Evolutionary conservation across 2,113 vertebrate genomes (phyloP).

Genomic region (Eretmochelys imbricata): DNA sequence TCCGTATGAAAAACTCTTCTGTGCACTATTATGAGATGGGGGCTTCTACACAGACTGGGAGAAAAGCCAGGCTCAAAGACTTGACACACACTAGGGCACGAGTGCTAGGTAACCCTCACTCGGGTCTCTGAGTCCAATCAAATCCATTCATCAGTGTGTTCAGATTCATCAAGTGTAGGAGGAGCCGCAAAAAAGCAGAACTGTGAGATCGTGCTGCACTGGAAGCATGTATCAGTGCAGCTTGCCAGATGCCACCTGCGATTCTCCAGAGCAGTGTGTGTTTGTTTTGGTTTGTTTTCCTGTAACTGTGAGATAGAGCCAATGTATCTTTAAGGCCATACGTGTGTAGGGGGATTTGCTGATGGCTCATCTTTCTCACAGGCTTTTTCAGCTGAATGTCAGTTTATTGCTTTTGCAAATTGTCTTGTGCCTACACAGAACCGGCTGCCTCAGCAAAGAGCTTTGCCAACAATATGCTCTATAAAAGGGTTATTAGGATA

Average conservation of each 20-base stretch:
- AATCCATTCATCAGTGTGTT: not conserved
- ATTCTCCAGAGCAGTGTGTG: fast-evolving
- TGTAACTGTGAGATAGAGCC: slow-evolving; percentile 21
- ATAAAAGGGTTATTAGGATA: slow-evolving; percentile 76
- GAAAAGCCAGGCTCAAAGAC: not conserved
- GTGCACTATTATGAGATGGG: not conserved
- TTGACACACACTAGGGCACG: not conserved
- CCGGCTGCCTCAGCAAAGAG: slow-evolving; percentile 75
- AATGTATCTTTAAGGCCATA: slow-evolving; percentile 65
- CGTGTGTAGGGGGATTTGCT: slow-evolving; percentile 71
- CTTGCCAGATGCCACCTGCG: fast-evolving
- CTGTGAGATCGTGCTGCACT: fast-evolving
- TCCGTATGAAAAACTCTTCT: not conserved
- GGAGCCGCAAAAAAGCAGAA: not conserved
- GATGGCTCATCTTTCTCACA: slow-evolving; percentile 72
- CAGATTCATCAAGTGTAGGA: not conserved
- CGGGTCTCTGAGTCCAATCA: not conserved
- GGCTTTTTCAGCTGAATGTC: slow-evolving; percentile 72
- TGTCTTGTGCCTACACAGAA: slow-evolving; percentile 74
- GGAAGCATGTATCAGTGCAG: not conserved
- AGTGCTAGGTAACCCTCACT: not conserved
- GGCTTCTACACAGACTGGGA: not conserved
- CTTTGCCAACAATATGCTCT: slow-evolving; percentile 67
- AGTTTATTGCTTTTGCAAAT: slow-evolving; percentile 78
- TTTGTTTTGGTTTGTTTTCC: slow-evolving; percentile 1